Evolutionary conservation across 2,888 invertebrate genomes (phyloP).

Genomic region (Dryobota labecula): DNA sequence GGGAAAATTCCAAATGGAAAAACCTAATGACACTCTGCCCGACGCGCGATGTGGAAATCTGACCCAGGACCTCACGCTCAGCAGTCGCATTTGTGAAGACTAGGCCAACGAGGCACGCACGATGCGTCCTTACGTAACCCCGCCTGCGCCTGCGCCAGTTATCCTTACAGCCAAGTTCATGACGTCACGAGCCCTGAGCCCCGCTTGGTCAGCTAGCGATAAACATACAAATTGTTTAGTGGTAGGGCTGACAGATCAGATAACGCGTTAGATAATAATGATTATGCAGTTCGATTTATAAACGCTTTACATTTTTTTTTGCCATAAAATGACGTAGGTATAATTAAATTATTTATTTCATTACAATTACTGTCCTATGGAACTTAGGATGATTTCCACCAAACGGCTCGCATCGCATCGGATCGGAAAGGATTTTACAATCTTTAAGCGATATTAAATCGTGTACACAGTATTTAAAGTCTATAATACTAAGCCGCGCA

Average conservation of each 20-base stretch:
- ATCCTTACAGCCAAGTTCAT: conserved; percentile 61
- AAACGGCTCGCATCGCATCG: too few species aligned
- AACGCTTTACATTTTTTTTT: neutral
- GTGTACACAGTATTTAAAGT: too few species aligned
- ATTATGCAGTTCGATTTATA: neutral
- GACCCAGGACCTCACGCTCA: neutral
- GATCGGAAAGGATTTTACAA: too few species aligned
- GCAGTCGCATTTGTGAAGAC: neutral
- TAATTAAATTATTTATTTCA: neutral
- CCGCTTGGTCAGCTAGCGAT: conserved; percentile 45
- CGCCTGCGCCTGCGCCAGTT: conserved; percentile 9
- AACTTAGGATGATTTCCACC: neutral
- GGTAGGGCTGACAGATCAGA: conserved; percentile 35
- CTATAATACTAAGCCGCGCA: too few species aligned
- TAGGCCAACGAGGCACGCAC: neutral
- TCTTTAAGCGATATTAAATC: too few species aligned
- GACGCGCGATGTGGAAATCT: neutral
- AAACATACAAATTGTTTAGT: conserved; percentile 54
- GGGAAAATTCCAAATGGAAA: neutral
- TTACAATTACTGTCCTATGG: neutral
- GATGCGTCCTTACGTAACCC: conserved; percentile 53
- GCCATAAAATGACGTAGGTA: neutral
- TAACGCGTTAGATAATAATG: neutral
- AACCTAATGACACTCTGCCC: neutral
- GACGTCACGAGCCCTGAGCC: conserved; percentile 58